Conservation (phyloP, 1,140 invertebrate species). For the Diachasmimorpha longicaudata region DNA sequence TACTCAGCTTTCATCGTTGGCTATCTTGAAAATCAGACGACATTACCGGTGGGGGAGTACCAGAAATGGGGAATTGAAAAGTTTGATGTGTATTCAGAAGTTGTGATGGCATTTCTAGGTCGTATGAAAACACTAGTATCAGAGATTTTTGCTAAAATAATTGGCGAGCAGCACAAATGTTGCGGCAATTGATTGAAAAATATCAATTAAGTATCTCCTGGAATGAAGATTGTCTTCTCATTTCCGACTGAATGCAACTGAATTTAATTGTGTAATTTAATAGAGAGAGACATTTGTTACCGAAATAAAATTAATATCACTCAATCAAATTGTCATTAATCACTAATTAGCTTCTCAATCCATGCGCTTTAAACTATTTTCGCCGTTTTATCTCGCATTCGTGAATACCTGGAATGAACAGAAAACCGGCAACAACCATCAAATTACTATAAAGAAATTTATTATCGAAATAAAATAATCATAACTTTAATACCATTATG, state of each 20-base stretch:
- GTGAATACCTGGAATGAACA: too few relatives aligned
- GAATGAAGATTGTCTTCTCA: not conserved
- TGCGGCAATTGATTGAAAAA: not conserved
- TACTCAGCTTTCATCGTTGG: slow-evolving; percentile 36
- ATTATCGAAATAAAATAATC: slow-evolving; percentile 10
- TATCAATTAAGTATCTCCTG: not conserved
- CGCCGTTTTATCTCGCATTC: too few relatives aligned
- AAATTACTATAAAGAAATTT: not conserved
- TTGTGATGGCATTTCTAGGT: slow-evolving; percentile 28
- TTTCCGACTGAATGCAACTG: not conserved
- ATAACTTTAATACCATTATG: not conserved
- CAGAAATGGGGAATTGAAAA: slow-evolving; percentile 34
- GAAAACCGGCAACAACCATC: too few relatives aligned
- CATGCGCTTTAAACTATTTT: too few relatives aligned
- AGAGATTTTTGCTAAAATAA: slow-evolving; percentile 36
- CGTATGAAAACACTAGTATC: slow-evolving; percentile 24
- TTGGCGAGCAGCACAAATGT: slow-evolving; percentile 16
- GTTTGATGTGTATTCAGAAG: slow-evolving; percentile 25
- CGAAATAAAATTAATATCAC: not conserved
- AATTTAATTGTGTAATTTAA: slow-evolving; percentile 3
- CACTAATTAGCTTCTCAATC: too few relatives aligned
- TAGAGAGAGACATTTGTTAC: slow-evolving; percentile 8
- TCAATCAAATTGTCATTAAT: too few relatives aligned
- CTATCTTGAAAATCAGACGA: slow-evolving; percentile 40
- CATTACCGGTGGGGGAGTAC: slow-evolving; percentile 43